Percentiles rank a stretch among this genome's conserved stretches.
Evolutionary conservation across 2,797 vertebrate species (phyloP).

Genomic region (Gambusia yucatana): DNA sequence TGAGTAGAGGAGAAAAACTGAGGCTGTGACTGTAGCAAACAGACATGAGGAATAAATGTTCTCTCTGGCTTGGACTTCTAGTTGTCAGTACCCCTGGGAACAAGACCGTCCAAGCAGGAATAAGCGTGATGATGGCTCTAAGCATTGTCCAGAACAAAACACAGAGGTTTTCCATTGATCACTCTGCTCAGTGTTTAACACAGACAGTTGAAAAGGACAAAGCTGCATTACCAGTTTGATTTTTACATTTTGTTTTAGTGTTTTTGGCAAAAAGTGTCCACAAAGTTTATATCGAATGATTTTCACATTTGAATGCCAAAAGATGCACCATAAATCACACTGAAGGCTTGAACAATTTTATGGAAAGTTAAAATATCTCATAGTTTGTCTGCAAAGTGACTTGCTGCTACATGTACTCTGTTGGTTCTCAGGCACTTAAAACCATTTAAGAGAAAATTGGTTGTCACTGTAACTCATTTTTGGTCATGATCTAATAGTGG

Average conservation of each 20-base stretch:
- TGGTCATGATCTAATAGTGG: neutral
- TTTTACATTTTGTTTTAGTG: slow-evolving; percentile 1
- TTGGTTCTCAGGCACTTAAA: neutral
- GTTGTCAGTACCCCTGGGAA: slow-evolving; percentile 59
- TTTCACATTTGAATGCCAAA: neutral
- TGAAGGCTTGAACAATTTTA: neutral
- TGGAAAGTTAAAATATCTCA: neutral
- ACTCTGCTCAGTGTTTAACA: slow-evolving; percentile 13
- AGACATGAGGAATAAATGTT: slow-evolving; percentile 44
- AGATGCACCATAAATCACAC: slow-evolving; percentile 1
- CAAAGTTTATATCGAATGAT: neutral
- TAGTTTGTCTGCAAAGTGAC: neutral
- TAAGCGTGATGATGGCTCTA: slow-evolving; percentile 2
- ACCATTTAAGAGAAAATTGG: neutral
- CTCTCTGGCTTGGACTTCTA: slow-evolving; percentile 21
- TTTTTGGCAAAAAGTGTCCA: neutral
- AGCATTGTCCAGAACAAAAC: neutral
- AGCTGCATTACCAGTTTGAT: neutral
- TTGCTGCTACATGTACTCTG: neutral
- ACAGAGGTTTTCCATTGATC: slow-evolving; percentile 4
- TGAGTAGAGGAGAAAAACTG: slow-evolving; percentile 53
- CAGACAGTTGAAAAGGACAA: neutral
- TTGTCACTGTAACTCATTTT: neutral
- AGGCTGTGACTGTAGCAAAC: slow-evolving; percentile 44
- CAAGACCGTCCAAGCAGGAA: slow-evolving; percentile 22